Conservation (phyloP, 2,797 vertebrate species). For the Myotis daubentonii region DNA sequence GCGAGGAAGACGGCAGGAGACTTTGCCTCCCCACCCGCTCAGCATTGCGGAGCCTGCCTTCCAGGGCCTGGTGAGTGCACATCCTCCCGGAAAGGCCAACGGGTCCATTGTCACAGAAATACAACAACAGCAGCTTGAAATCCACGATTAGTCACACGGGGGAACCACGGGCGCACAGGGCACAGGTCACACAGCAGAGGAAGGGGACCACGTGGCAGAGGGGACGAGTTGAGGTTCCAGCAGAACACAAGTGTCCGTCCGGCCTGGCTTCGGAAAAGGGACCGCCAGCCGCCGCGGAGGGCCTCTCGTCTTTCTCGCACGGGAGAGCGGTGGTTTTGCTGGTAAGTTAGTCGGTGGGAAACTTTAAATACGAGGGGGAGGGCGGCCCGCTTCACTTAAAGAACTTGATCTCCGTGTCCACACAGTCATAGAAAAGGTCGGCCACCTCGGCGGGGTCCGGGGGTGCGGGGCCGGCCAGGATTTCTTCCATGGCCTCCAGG, state of each 20-base stretch:
- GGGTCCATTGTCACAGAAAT: slow-evolving; percentile 81
- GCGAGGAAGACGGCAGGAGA: slow-evolving; percentile 53
- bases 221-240: not conserved
- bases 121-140: slow-evolving; percentile 78
- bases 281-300: not conserved
- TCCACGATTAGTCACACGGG: slow-evolving; percentile 54
- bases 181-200: not conserved
- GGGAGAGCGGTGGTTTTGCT: slow-evolving; percentile 66
- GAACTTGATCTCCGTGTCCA: slow-evolving; percentile 91
- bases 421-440: slow-evolving; percentile 91
- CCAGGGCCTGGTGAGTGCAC: slow-evolving; percentile 69
- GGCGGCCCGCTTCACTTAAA: slow-evolving; percentile 87
- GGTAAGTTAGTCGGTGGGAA: slow-evolving; percentile 72
- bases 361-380: slow-evolving; percentile 64
- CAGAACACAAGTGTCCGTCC: not conserved
- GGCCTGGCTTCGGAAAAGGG: not conserved
- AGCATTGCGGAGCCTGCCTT: slow-evolving; percentile 71
- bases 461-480: slow-evolving; percentile 84
- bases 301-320: slow-evolving; percentile 55
- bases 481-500: slow-evolving; percentile 89
- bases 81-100: slow-evolving; percentile 76
- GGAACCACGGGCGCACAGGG: slow-evolving; percentile 46
- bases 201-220: not conserved
- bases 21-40: slow-evolving; percentile 65
- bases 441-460: slow-evolving; percentile 87